phyloP scores from a whole-genome alignment of 2,113 vertebrate genomes.

The Galbula dea region DNA sequence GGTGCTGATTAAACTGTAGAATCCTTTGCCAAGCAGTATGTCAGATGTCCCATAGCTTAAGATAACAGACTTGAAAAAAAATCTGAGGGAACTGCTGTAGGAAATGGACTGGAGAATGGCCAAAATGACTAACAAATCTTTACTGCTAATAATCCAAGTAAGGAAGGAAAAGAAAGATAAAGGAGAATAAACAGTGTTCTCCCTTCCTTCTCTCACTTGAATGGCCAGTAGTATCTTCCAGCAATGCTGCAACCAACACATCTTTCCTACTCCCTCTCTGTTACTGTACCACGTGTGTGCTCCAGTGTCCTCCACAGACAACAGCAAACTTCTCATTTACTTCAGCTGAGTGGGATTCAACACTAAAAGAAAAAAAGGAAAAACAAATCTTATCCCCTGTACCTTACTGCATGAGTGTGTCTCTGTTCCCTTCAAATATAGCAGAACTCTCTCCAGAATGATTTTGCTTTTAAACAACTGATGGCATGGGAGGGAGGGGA shows the following conservation, averaged over 20 bases:
- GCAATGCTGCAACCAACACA: background rate
- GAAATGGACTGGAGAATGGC: slow-evolving; percentile 22
- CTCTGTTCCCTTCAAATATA: background rate
- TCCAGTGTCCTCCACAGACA: background rate
- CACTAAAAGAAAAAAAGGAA: background rate
- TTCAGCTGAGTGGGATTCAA: background rate
- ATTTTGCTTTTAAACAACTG: background rate
- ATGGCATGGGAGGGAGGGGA: background rate
- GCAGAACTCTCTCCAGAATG: background rate
- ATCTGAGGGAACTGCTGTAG: background rate
- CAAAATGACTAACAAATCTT: slow-evolving; percentile 12
- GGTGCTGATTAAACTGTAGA: background rate
- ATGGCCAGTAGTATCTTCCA: background rate
- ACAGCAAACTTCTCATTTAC: background rate
- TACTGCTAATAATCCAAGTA: background rate
- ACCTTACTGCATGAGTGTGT: background rate
- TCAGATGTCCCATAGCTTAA: slow-evolving; percentile 13
- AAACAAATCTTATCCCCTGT: background rate
- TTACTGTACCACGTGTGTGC: fast-evolving
- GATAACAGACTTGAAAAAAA: background rate
- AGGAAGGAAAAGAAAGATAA: slow-evolving; percentile 34
- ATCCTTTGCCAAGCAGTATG: background rate
- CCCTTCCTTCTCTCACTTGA: background rate
- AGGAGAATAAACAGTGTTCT: slow-evolving; percentile 3
- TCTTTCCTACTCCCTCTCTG: background rate